Conservation (phyloP, 2,113 vertebrate species). For the Tenebrosternarchus preto region DNA sequence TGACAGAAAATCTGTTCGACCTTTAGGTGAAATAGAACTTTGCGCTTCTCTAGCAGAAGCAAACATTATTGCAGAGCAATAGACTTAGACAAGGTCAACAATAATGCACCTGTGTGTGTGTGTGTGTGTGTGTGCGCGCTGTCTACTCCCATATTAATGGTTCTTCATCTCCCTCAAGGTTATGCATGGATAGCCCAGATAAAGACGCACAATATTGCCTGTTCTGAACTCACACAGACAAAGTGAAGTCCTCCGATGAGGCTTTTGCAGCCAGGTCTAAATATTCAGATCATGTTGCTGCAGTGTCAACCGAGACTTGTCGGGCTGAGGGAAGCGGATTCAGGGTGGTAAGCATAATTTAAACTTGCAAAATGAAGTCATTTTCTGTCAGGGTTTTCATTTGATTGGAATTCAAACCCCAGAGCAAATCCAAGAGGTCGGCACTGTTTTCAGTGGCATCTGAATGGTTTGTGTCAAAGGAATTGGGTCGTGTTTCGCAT, state of each 20-base stretch:
- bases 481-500: conserved; percentile 57
- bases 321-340: conserved; percentile 32
- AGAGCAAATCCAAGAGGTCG: conserved; percentile 27
- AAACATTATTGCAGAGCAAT: conserved; percentile 50
- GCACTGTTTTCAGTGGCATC: conserved; percentile 56
- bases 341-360: conserved; percentile 27
- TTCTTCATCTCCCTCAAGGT: conserved; percentile 49
- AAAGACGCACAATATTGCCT: conserved; percentile 47
- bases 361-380: conserved; percentile 54
- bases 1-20: conserved; percentile 16
- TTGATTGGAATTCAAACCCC: conserved; percentile 66
- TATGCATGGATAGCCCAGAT: conserved; percentile 43
- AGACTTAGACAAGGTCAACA: conserved; percentile 58
- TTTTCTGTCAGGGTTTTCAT: conserved; percentile 58
- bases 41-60: conserved; percentile 41
- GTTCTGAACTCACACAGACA: background rate
- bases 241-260: too few species aligned
- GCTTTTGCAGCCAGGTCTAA: conserved; percentile 42
- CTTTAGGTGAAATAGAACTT: conserved; percentile 39
- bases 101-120: conserved; percentile 39
- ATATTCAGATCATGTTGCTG: conserved; percentile 37
- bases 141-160: conserved; percentile 50
- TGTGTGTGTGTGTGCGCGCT: conserved; percentile 8
- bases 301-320: conserved; percentile 32
- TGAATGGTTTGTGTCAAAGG: conserved; percentile 58